phyloP scores from a whole-genome alignment of 2,113 vertebrate genomes.

The Malurus melanocephalus region DNA sequence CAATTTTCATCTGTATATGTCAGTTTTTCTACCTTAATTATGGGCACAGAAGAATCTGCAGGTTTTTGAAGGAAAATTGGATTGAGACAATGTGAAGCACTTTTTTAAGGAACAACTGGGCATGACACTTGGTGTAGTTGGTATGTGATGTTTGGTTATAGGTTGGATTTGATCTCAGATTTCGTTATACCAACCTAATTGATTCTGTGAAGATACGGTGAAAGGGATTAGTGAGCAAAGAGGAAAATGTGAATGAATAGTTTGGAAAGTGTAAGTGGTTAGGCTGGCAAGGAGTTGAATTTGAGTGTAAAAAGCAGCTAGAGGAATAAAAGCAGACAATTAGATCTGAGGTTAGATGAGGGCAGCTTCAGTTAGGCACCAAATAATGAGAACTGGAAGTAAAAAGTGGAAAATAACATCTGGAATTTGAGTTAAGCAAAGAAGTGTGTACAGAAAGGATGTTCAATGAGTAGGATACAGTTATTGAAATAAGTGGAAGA shows the following conservation, averaged over 20 bases:
- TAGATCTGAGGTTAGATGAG: not conserved
- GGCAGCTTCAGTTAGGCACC: not conserved
- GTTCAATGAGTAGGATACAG: not conserved
- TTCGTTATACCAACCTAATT: not conserved
- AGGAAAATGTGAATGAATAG: not conserved
- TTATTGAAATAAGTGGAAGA: not conserved
- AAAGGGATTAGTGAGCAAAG: not conserved
- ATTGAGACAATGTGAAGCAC: not conserved
- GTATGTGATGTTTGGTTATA: not conserved
- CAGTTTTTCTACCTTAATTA: not conserved
- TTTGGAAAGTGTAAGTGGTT: not conserved
- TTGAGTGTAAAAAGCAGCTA: not conserved
- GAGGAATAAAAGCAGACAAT: not conserved
- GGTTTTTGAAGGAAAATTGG: not conserved
- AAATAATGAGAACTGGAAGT: not conserved
- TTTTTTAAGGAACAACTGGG: not conserved
- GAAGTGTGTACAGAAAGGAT: not conserved
- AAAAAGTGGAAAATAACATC: not conserved
- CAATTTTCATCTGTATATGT: not conserved
- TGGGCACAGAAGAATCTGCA: not conserved
- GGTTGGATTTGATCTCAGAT: accelerated
- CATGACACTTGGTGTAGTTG: accelerated
- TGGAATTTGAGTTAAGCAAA: not conserved
- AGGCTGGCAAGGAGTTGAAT: not conserved
- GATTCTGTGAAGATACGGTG: not conserved